phyloP scores from a whole-genome alignment of 64 coral and sea anemone species.

The Pachyseris speciosa region DNA sequence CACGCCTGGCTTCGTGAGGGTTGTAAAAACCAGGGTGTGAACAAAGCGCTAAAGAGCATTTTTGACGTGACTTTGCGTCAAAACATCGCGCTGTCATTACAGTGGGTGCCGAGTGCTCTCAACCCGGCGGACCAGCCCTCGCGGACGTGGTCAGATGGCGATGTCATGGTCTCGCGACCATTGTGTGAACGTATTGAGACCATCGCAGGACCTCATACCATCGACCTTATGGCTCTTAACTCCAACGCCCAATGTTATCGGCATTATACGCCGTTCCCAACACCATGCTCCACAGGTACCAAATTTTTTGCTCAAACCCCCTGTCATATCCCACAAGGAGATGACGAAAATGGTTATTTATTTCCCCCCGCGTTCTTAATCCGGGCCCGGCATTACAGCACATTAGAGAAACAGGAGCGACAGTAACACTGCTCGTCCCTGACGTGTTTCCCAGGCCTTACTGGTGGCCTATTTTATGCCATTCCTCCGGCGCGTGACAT shows the following conservation, averaged over 20 bases:
- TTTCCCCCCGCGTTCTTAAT: not conserved
- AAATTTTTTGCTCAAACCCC: constrained; percentile 60
- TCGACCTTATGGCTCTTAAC: constrained; percentile 44
- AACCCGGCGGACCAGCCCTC: constrained; percentile 41
- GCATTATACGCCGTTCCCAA: constrained; percentile 33
- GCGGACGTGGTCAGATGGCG: not conserved
- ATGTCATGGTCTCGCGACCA: not conserved
- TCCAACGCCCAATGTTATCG: not conserved
- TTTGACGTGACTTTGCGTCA: not conserved
- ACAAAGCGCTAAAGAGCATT: not conserved
- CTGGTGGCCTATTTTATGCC: not conserved
- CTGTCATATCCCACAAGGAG: no score
- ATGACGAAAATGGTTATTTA: no score
- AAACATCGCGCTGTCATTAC: constrained; percentile 21
- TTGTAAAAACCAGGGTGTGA: constrained; percentile 10
- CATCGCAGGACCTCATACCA: not conserved
- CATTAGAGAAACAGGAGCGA: not conserved
- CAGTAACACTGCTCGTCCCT: not conserved
- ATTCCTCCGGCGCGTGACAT: not conserved
- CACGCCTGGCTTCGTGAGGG: not conserved
- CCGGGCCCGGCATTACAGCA: not conserved
- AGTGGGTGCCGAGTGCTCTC: not conserved
- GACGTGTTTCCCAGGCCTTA: no score
- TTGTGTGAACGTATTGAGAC: not conserved
- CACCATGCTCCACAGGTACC: not conserved